Evolutionary conservation across 1,140 invertebrate species (phyloP).

Genomic region (Bilobella aurantiaca): DNA sequence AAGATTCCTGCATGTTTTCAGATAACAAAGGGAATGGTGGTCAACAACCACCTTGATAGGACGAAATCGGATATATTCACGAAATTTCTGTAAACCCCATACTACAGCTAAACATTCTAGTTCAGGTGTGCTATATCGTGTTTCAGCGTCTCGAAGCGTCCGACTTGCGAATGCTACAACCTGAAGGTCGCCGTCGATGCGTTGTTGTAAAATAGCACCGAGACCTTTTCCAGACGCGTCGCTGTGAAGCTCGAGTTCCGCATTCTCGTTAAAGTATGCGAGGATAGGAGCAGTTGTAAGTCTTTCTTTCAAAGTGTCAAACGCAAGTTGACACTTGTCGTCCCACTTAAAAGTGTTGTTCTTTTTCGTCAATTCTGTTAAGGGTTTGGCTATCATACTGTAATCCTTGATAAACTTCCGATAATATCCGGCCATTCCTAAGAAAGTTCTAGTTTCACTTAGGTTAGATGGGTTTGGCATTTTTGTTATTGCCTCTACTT

Average conservation of each 20-base stretch:
- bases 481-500: constrained; percentile 16
- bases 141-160: neutral
- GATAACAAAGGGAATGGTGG: neutral
- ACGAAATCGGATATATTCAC: neutral
- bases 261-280: neutral
- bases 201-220: neutral
- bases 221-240: neutral
- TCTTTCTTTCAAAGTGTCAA: constrained; percentile 6
- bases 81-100: neutral
- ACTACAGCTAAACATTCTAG: constrained; percentile 4
- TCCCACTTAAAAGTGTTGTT: constrained; percentile 3
- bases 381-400: constrained; percentile 4
- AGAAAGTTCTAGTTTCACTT: constrained; percentile 11
- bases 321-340: neutral
- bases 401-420: constrained; percentile 9
- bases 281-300: constrained; percentile 4
- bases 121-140: neutral
- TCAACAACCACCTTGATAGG: neutral
- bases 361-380: constrained; percentile 33
- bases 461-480: constrained; percentile 14
- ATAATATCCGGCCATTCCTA: constrained; percentile 10
- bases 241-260: neutral
- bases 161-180: neutral
- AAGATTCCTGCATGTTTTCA: neutral
- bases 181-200: neutral